Conservation (phyloP, 2,113 vertebrate genomes). For the Thinocorus orbignyianus region DNA sequence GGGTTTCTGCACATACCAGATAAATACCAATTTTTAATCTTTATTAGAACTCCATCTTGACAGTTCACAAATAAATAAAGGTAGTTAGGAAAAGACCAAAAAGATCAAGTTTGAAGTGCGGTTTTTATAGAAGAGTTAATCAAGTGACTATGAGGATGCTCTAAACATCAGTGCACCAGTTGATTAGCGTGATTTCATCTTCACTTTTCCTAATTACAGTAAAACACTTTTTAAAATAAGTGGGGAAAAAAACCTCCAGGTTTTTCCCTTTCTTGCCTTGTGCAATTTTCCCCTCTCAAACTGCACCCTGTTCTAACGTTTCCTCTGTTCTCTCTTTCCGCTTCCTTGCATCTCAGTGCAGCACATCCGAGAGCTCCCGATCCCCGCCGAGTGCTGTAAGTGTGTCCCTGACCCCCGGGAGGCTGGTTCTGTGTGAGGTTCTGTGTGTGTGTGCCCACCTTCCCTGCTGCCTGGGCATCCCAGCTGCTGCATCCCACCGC, state of each 20-base stretch:
- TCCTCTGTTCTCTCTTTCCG: slow-evolving; percentile 22
- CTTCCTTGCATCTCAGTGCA: slow-evolving; percentile 53
- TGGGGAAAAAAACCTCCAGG: not conserved
- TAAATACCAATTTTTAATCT: not conserved
- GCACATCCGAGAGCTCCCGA: slow-evolving; percentile 67
- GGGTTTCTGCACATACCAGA: not conserved
- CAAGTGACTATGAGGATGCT: not conserved
- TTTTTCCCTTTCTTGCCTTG: not conserved
- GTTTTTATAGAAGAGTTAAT: not conserved
- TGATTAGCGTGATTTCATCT: not conserved
- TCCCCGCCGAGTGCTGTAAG: slow-evolving; percentile 77
- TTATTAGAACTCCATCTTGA: not conserved
- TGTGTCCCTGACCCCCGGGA: not conserved
- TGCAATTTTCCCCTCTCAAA: not conserved
- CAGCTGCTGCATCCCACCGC: not conserved
- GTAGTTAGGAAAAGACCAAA: not conserved
- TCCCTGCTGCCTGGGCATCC: not conserved
- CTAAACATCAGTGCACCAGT: not conserved
- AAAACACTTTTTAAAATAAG: not conserved
- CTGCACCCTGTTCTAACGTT: not conserved
- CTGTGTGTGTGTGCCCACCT: rapidly evolving
- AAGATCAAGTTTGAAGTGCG: not conserved
- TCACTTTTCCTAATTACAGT: not conserved
- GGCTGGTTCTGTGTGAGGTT: not conserved
- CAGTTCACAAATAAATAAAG: not conserved